Conservation (phyloP, 2,113 vertebrate species). For the Ceuthmochares aereus region DNA sequence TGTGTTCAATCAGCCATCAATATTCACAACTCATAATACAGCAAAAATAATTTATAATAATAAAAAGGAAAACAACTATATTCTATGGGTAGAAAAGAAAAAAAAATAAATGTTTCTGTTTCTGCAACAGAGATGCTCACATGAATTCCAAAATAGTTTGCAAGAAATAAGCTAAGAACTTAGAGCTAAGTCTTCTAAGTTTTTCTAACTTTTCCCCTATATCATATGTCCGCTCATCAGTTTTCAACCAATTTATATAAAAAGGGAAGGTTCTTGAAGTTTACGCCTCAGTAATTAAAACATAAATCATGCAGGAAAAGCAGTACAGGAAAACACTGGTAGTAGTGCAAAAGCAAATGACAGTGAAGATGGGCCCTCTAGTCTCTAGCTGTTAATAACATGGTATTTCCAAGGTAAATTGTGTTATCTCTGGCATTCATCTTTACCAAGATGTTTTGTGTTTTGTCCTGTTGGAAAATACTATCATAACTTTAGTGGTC, state of each 20-base stretch:
- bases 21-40: background rate
- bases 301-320: background rate
- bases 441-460: background rate
- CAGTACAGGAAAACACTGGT: background rate
- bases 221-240: too few relatives aligned
- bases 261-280: background rate
- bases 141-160: background rate
- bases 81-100: background rate
- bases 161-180: too few relatives aligned
- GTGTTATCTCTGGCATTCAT: background rate
- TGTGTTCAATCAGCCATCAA: background rate
- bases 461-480: background rate
- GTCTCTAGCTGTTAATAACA: background rate
- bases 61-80: fast-evolving
- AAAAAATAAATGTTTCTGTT: background rate
- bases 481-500: background rate
- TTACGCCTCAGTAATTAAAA: background rate
- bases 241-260: background rate
- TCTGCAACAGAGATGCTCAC: background rate
- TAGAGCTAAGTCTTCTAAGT: too few relatives aligned
- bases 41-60: background rate
- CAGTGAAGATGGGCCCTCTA: background rate
- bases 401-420: background rate
- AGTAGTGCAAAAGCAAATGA: background rate
- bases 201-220: too few relatives aligned